Percentiles rank a stretch among this genome's conserved stretches.
These are phyloP conservation scores for Drosophila aldrichi DNA, from an alignment of 2,888 invertebrate species.

Conservation along the genomic window DNA sequence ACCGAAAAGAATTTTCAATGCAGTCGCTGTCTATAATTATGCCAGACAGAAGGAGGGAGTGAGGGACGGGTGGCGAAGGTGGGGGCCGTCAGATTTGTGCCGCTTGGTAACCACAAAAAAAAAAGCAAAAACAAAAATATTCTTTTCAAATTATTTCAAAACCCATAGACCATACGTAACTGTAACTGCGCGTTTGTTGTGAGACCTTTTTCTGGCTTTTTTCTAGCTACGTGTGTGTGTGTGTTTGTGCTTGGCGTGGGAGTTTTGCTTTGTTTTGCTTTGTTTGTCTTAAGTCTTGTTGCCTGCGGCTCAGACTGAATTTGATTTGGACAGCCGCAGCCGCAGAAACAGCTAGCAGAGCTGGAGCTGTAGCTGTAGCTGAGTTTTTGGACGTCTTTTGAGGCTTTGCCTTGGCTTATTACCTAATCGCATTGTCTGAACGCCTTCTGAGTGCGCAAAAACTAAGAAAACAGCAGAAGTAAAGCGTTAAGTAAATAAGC, in stretches of 20 bases:
- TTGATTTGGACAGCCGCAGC: conserved; percentile 44
- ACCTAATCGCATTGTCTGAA: conserved; percentile 60
- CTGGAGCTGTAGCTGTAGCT: conserved; percentile 22
- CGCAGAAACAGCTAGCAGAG: neutral
- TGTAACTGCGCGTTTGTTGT: conserved; percentile 46
- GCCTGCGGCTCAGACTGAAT: conserved; percentile 64
- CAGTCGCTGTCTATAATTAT: conserved; percentile 52
- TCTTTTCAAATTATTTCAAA: conserved; percentile 73
- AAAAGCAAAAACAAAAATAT: conserved; percentile 53
- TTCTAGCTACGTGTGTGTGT: conserved; percentile 4
- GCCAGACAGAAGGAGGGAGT: neutral
- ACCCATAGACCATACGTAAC: conserved; percentile 54
- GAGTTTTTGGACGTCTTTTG: conserved; percentile 49
- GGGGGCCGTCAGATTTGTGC: conserved; percentile 44
- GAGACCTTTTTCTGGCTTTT: conserved; percentile 48
- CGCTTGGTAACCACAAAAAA: conserved; percentile 69
- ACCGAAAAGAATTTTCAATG: conserved; percentile 33
- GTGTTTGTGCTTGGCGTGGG: conserved; percentile 58
- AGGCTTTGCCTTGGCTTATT: conserved; percentile 56
- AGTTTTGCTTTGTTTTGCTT: conserved; percentile 71
- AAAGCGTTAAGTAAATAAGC: conserved; percentile 30
- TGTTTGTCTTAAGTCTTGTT: conserved; percentile 40
- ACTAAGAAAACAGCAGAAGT: neutral
- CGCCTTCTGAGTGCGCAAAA: conserved; percentile 46
- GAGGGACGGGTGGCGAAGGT: neutral